Base-by-base conservation (phyloP, 2,797 vertebrate species). In the Tangara arthus region DNA sequence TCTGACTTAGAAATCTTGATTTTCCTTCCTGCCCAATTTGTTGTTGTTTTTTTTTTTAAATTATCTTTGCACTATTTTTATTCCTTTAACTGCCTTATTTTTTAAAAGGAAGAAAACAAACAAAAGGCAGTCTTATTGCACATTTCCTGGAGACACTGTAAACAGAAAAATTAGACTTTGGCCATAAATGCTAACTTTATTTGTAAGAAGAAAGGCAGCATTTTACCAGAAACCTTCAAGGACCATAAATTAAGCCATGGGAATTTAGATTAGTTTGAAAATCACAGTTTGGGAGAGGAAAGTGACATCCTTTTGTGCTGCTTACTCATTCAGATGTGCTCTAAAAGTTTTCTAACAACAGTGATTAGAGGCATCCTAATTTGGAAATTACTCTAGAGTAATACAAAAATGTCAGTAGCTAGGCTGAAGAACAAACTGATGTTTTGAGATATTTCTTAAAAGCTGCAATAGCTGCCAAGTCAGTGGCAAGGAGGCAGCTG, bases 191-290 rank as follows among this genome's bases (percentile, higher is more conserved):
- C 1, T 42, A 39, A 22, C 3, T 78, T 77, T 61, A 41, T 47
- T 63, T 82, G 37, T 61, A 20, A 57, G 15, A 73, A 11, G 5
- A 10, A 73, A 61, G 15, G 15, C 0, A 75, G 16, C 14, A 34
- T 77, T 93, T 87, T 63, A 12, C 18, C 16, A 73, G 23, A 91
- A 82, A 39, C 15, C 7, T 86, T 70, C 32, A 73, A 52, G 34
- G 71, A 83, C 49, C 4, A 0, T 52, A 63, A 73, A 0, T 44
- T n/a, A 79, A 77, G 20, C 50, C 13, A 26, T 0, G 1, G 6
- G 17, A 70, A 34, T 91, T 52, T 50, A 7, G 6, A 66, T 24
- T 68, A 57, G 2, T 15, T 71, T 56, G 21, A 71, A 88, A 88
- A 86, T 64, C 34, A 57, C 11, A 49, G 4, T 39, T 19, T 61